Base-by-base conservation (phyloP, 1,140 invertebrate genomes). In the Chrysoperla carnea region DNA sequence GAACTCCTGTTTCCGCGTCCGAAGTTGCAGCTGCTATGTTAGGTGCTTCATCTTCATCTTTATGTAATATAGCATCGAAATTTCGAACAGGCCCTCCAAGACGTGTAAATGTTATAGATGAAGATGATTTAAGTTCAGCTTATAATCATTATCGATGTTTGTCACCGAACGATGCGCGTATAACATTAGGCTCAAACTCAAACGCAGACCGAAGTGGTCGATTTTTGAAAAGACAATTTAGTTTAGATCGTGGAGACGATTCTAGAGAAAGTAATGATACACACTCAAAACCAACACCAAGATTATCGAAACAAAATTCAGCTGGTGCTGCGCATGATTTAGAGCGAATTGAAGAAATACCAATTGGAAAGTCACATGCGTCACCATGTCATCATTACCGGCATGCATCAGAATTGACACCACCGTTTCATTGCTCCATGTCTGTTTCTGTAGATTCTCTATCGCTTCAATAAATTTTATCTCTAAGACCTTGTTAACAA, bases 141-240 rank as follows among this genome's bases (percentile, higher is more conserved):
- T 81, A 80, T 51, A 80, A 76, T 57, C 71, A 77, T 47, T 77
- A 78, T 55, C 69, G 76, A 50, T 79, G 76, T 55, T 62, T 80
- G 17, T 78, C 76, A 50, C 76, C 76, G n/a, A 78, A 75, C 48
- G 73, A 72, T 44, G 60, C 58, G 27, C 70, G 62, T 50, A 62
- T 61, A 35, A 64, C 53, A 46, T 59, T 60, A 23, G 17, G 17
- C 17, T 2, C 31, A 12, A 33, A 52, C 11, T 52, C 55, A 28
- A 54, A 59, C 46, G 55, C 54, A 47, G 35, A 52, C 44, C 15
- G 63, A 53, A 41, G 59, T 5, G 66, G 64, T 28, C 69, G 75
- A 45, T 62, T 76, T 43, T 56, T 79, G 28, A 68, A 75, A 43
- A 65, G 77, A 35, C 77, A 81, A 56, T 81, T 78, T 51, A 80